These are phyloP conservation scores for Tetanocera ferruginea DNA, from an alignment of 2,888 invertebrate species.

Conservation along the genomic window DNA sequence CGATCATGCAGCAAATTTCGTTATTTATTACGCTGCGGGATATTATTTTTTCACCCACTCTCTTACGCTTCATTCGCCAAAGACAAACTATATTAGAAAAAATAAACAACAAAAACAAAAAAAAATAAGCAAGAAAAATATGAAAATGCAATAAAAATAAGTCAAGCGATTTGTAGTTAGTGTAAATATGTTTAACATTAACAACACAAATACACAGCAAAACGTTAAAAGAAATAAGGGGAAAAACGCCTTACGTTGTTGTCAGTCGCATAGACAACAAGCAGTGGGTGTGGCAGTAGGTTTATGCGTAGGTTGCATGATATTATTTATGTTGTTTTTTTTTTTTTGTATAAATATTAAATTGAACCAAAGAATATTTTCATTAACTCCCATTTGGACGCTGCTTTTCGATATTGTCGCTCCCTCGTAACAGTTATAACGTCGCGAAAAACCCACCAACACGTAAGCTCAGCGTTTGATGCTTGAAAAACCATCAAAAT, in stretches of 20 bases:
- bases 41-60: neutral
- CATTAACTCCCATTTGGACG: slow-evolving; percentile 39
- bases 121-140: neutral
- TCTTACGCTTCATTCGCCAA: neutral
- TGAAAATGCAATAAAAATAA: neutral
- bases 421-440: neutral
- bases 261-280: neutral
- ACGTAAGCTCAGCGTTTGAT: neutral
- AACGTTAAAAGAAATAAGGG: neutral
- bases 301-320: too few species aligned
- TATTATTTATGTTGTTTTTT: neutral
- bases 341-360: neutral
- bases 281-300: too few species aligned
- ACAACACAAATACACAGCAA: neutral
- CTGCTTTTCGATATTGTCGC: neutral
- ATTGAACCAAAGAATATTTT: slow-evolving; percentile 35
- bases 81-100: neutral
- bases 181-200: slow-evolving; percentile 21
- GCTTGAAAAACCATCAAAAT: slow-evolving; percentile 30
- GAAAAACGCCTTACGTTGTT: neutral
- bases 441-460: neutral
- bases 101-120: neutral
- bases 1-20: slow-evolving; percentile 22
- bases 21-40: slow-evolving; percentile 32
- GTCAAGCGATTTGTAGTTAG: slow-evolving; percentile 4